Conservation (phyloP, 2,888 invertebrate species). For the Dioctria linearis region DNA sequence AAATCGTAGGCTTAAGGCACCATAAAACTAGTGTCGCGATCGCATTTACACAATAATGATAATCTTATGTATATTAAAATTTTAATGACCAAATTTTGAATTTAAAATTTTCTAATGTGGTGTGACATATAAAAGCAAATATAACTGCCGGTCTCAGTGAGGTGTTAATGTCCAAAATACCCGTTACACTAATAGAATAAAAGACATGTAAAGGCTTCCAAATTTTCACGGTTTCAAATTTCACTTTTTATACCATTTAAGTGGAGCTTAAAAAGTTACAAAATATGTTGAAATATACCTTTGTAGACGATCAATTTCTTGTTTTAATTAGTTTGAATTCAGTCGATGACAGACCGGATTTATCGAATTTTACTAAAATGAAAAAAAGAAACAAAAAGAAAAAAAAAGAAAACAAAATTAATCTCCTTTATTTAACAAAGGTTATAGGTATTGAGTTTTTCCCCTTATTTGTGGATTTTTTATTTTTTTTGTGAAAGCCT, state of each 20-base stretch:
- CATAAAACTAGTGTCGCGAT: constrained; percentile 40
- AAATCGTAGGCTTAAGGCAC: constrained; percentile 21
- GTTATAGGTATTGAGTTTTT: too few species aligned
- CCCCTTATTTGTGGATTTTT: too few species aligned
- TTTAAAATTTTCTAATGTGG: constrained; percentile 24
- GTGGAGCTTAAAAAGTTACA: too few species aligned
- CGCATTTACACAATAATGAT: constrained; percentile 32
- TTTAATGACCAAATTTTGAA: constrained; percentile 23
- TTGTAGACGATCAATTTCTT: too few species aligned
- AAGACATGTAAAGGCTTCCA: neutral
- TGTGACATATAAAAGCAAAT: neutral
- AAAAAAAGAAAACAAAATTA: too few species aligned
- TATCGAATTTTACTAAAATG: too few species aligned
- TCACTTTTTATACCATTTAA: constrained; percentile 14
- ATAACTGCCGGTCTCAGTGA: constrained; percentile 12
- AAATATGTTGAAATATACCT: too few species aligned
- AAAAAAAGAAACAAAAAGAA: too few species aligned
- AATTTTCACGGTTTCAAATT: constrained; percentile 35
- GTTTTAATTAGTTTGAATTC: too few species aligned
- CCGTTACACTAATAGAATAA: neutral
- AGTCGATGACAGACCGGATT: too few species aligned
- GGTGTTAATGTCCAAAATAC: constrained; percentile 9
- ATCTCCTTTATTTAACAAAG: too few species aligned
- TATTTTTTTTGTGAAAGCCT: too few species aligned
- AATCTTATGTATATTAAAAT: constrained; percentile 36